Base-by-base conservation (phyloP, 1,140 invertebrate genomes). In the Gonatopus flavifemur region DNA sequence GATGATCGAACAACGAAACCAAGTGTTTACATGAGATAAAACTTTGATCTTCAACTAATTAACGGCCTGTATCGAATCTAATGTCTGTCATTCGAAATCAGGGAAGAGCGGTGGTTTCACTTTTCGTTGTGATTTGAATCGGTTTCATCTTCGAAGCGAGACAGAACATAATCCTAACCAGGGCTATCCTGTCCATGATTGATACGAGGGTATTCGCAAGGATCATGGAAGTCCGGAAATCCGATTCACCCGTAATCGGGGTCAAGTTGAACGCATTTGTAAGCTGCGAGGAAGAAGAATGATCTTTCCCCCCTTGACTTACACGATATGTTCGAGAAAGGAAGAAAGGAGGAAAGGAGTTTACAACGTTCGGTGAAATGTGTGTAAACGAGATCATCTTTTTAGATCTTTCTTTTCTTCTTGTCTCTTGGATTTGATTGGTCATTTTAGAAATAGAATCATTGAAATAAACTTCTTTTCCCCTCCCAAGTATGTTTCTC, bases 241-340 rank as follows among this genome's bases (percentile, higher is more conserved):
- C 45, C 59, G 57, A 62, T 62, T 62, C 46, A 46, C 44, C n/a
- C 53, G 59, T 33, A 48, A 53, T 53, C 53, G 49, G 53, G 59
- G 59, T 62, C 59, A 61, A 62, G 59, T 62, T 57, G 49, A 53
- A 52, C 59, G 49, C 55, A 57, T 62, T 62, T 54, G 58, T 60
- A 60, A 53, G 50, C n/a, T 21, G 19, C 20, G 47, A 57, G 41
- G 46, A 55, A 57, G 59, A 62, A 52, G 59, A 55, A 62, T 57
- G 47, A 44, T 36, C 50, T 40, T 45, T 33, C 40, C 22, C 32
- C 33, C 28, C 38, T 50, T 50, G 59, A 62, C 59, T 28, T 50
- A 46, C 18, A 45, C 38, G 49, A n/a, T n/a, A n/a, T n/a, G n/a
- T n/a, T n/a, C n/a, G n/a, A n/a, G 19, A 36, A 10, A 36, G 12